phyloP scores from a whole-genome alignment of 2,888 invertebrate genomes.

The Drosophila diplacantha region DNA sequence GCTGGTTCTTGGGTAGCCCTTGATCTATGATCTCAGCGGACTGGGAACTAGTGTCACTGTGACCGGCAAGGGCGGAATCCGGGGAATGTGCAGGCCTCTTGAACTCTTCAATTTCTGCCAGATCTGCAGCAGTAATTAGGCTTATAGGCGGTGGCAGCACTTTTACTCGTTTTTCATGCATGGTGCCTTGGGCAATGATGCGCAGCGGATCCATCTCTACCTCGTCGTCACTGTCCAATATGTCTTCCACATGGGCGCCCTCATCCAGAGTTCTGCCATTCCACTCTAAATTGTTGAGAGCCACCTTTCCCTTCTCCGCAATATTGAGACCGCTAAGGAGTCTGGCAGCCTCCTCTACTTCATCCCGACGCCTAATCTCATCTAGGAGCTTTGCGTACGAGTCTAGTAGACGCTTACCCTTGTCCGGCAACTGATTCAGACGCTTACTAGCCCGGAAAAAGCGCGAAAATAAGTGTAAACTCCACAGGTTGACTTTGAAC shows the following conservation, averaged over 20 bases:
- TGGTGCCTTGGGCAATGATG: constrained; percentile 74
- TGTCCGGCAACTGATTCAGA: constrained; percentile 72
- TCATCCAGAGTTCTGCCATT: constrained; percentile 50
- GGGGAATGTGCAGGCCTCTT: constrained; percentile 36
- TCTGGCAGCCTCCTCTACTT: constrained; percentile 71
- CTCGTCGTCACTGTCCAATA: constrained; percentile 77
- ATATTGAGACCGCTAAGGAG: constrained; percentile 76
- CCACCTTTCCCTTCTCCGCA: constrained; percentile 63
- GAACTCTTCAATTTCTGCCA: constrained; percentile 74
- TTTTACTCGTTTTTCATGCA: constrained; percentile 71
- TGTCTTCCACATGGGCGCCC: constrained; percentile 49
- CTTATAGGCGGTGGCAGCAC: constrained; percentile 58
- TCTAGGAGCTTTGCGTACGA: constrained; percentile 68
- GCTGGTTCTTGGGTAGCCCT: constrained; percentile 21
- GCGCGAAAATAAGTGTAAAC: constrained; percentile 3
- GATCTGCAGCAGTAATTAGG: constrained; percentile 73
- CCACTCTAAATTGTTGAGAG: constrained; percentile 75
- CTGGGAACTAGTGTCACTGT: constrained; percentile 31
- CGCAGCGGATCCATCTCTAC: constrained; percentile 74
- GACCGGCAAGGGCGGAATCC: constrained; percentile 37
- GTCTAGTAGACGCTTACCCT: constrained; percentile 74
- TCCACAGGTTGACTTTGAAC: constrained; percentile 18
- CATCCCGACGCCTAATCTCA: constrained; percentile 69
- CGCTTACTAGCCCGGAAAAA: constrained; percentile 53
- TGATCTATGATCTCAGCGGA: constrained; percentile 60